Evolutionary conservation across 2,888 invertebrate species (phyloP), one percentile per base, ranked within the genome.

Genomic region (Norana najaformis): DNA sequence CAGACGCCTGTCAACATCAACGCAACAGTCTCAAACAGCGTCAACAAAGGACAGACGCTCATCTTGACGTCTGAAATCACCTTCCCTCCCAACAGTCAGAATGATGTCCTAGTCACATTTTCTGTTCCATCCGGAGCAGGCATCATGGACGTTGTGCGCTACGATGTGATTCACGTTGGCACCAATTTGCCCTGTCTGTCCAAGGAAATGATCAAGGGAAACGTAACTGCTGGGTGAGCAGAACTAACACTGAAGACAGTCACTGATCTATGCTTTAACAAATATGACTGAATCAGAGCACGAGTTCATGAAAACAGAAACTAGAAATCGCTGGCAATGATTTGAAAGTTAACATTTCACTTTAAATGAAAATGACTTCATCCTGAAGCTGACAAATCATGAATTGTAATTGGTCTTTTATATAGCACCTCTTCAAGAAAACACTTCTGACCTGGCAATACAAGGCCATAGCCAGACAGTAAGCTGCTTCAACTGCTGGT

Each of bases 1-100:
- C 90, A 92, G n/a, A 89, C 93, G 23, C 89, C 92, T 16, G 92
- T 93, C 16, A 91, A 91, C 34, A 88, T 89, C n/a, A 90, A 90
- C 34, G 89, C 89, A 35, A 89, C 90, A 16, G 88, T 82, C n/a
- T 41, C 85, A 20, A 89, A 83, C 34, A 88, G 35, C 14, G 37
- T 90, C 88, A 85, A 90, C 88, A 41, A 35, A 88, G 90, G 90
- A 41, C 83, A 90, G 88, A 89, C 89, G 4, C 16, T 90, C 53
- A 89, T 90, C 30, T 30, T 90, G 36, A 90, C 89, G 16, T 35
- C 89, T 2, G 88, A 89, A 41, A 53, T 90, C 30, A 83, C 30
- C 2, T 88, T 89, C 23, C 90, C 90, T 30, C n/a, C 38, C 47
- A 14, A 88, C 37, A 69, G 35, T 30, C 35, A 38, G 39, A 38